These are phyloP conservation scores for Pogoniulus pusillus DNA, from an alignment of 2,797 vertebrate genomes.

Conservation along the genomic window DNA sequence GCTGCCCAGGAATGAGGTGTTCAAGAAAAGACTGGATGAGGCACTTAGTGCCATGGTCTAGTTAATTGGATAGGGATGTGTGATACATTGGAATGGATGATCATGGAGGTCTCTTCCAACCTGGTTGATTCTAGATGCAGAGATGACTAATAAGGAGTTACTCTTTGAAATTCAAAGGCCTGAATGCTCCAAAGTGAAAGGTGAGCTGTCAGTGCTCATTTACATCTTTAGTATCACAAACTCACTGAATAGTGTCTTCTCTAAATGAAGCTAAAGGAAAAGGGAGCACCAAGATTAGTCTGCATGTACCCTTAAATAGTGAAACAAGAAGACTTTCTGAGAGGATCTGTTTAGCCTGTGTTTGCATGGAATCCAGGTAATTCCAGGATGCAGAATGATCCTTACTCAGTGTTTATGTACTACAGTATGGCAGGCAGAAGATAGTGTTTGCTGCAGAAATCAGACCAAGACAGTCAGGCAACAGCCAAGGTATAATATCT, in stretches of 20 bases:
- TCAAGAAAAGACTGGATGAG: too few species aligned
- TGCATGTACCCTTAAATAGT: background rate
- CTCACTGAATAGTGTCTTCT: background rate
- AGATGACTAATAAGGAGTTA: background rate
- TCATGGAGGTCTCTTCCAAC: too few species aligned
- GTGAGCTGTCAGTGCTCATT: background rate
- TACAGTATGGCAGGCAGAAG: background rate
- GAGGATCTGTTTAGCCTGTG: background rate
- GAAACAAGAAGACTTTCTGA: background rate
- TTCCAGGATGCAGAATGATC: background rate
- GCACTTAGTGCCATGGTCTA: too few species aligned
- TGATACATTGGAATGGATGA: too few species aligned
- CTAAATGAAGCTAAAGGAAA: background rate
- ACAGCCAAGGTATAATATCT: background rate
- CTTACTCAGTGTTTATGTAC: background rate
- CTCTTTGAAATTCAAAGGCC: background rate
- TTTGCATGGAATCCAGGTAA: background rate
- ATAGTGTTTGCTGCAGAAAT: background rate
- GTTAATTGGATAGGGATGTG: too few species aligned
- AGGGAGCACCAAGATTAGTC: background rate
- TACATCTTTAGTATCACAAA: background rate
- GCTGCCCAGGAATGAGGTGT: too few species aligned
- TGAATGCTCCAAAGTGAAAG: background rate
- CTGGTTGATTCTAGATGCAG: too few species aligned
- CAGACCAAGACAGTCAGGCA: background rate